Conservation (phyloP, 2,113 vertebrate genomes). For the Pandion haliaetus region DNA sequence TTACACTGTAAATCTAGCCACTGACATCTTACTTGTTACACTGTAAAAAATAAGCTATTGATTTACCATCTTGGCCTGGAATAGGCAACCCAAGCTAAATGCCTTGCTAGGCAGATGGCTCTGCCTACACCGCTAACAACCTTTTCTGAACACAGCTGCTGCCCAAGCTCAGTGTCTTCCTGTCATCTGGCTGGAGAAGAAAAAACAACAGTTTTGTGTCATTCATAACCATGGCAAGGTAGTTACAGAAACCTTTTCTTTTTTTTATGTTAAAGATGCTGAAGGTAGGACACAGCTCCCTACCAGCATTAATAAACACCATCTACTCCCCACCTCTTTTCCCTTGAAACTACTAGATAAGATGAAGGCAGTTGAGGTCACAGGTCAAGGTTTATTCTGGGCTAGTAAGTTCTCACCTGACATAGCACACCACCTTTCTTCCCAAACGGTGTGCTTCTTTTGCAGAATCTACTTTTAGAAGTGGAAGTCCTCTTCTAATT, state of each 20-base stretch:
- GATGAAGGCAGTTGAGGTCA: neutral
- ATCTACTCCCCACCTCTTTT: neutral
- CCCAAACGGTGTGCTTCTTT: neutral
- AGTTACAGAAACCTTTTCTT: neutral
- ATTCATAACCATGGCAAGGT: neutral
- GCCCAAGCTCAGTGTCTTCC: slow-evolving; percentile 27
- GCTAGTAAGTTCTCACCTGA: neutral
- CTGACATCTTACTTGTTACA: neutral
- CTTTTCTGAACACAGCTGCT: slow-evolving; percentile 30
- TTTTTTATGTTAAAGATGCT: neutral
- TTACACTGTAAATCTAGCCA: neutral
- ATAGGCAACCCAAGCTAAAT: neutral
- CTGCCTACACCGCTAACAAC: slow-evolving; percentile 32
- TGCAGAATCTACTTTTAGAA: neutral
- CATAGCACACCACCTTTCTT: neutral
- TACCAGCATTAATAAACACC: neutral
- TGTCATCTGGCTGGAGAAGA: neutral
- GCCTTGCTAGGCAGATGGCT: slow-evolving; percentile 44
- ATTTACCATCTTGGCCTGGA: slow-evolving; percentile 13
- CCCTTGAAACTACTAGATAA: neutral
- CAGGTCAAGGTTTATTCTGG: neutral
- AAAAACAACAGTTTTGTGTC: neutral
- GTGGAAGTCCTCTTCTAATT: neutral
- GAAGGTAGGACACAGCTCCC: neutral
- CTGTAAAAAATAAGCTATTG: neutral